These are phyloP conservation scores for Dysdera silvatica DNA, from an alignment of 1,140 invertebrate genomes.

Conservation along the genomic window DNA sequence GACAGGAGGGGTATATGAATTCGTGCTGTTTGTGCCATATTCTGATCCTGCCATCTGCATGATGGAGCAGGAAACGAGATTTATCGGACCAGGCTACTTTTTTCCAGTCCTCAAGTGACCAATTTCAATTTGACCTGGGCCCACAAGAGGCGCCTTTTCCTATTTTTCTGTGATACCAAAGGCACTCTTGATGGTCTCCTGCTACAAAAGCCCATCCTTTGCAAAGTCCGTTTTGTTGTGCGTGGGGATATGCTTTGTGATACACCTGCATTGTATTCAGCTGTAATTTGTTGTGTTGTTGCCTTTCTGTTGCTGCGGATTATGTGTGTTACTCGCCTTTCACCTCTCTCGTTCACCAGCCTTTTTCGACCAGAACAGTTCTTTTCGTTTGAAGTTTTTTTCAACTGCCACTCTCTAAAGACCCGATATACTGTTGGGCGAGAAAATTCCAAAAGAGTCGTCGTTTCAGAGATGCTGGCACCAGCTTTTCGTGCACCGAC, in stretches of 20 bases:
- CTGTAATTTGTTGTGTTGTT: neutral
- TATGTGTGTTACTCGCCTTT: neutral
- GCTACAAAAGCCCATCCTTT: no score
- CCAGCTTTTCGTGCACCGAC: neutral
- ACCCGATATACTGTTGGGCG: neutral
- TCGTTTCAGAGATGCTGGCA: neutral
- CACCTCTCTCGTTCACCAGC: neutral
- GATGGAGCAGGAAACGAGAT: conserved; percentile 9
- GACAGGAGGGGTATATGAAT: no score
- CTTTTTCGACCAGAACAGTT: neutral
- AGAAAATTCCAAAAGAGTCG: neutral
- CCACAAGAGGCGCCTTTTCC: no score
- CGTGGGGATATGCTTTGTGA: no score
- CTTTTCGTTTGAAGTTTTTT: no score
- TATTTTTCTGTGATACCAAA: no score
- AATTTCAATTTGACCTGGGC: neutral
- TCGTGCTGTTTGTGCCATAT: conserved; percentile 10
- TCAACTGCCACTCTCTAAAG: no score
- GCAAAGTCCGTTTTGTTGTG: no score
- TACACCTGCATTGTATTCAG: neutral
- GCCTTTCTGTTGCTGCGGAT: neutral
- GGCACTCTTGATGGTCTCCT: no score
- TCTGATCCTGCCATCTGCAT: conserved; percentile 16
- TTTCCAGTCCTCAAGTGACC: conserved; percentile 8
- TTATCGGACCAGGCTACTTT: conserved; percentile 18